Conservation (phyloP, 2,113 vertebrate species). For the Ophthalmolycus amberensis region DNA sequence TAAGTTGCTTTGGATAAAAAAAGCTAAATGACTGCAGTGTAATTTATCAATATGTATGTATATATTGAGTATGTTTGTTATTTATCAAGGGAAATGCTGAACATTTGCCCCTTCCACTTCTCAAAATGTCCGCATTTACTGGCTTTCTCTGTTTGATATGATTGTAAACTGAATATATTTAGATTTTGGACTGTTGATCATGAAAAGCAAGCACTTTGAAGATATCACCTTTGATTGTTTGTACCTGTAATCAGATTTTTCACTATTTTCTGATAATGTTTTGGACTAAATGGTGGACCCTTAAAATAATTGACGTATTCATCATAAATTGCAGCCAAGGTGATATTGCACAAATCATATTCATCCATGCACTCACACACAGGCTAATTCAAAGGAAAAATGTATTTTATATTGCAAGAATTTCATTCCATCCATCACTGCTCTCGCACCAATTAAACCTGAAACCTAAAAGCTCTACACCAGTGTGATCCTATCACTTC, state of each 20-base stretch:
- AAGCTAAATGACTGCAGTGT: no score
- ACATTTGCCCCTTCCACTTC: background rate
- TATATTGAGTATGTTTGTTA: background rate
- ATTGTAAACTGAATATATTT: background rate
- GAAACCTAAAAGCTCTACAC: slow-evolving; percentile 67
- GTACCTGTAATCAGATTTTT: background rate
- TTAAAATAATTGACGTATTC: background rate
- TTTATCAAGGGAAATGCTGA: background rate
- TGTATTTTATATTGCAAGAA: slow-evolving; percentile 27
- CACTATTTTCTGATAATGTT: background rate
- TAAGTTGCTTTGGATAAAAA: no score
- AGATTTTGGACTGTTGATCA: background rate
- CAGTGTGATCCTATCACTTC: slow-evolving; percentile 63
- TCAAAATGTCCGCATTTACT: background rate
- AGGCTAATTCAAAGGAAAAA: slow-evolving; percentile 29
- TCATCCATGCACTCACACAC: background rate
- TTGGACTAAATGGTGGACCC: background rate
- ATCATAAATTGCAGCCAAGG: background rate
- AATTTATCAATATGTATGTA: no score
- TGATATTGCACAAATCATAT: slow-evolving; percentile 1
- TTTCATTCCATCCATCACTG: slow-evolving; percentile 55
- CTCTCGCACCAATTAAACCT: slow-evolving; percentile 74
- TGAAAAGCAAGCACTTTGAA: background rate
- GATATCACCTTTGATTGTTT: background rate
- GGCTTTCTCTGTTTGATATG: no score